Percentiles rank a stretch among this genome's conserved stretches.
phyloP scores from a whole-genome alignment of 2,797 vertebrate species.

The Brachymystax lenok region DNA sequence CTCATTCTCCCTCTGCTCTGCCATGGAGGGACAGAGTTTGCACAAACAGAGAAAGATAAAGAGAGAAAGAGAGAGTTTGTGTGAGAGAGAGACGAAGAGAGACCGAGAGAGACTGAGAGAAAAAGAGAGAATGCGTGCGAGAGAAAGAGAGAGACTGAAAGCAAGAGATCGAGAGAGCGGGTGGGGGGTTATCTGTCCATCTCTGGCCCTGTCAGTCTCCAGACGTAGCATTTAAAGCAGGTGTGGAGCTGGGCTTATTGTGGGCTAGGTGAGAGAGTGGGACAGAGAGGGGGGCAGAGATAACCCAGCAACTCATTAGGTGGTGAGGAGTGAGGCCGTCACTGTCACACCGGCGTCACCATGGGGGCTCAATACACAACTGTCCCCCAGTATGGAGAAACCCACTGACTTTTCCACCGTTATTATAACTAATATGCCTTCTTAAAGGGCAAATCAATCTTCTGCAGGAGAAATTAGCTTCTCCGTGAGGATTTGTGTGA shows the following conservation, averaged over 20 bases:
- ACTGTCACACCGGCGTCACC: slow-evolving; percentile 49
- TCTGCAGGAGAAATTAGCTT: slow-evolving; percentile 63
- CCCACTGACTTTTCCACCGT: slow-evolving; percentile 32
- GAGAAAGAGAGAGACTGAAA: slow-evolving; percentile 6
- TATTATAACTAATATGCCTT: slow-evolving; percentile 49
- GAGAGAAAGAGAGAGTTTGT: too few relatives aligned
- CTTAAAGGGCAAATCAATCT: slow-evolving; percentile 74
- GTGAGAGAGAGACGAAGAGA: too few relatives aligned
- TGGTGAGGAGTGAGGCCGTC: slow-evolving; percentile 76
- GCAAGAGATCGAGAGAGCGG: slow-evolving; percentile 31
- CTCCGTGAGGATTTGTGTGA: slow-evolving; percentile 33
- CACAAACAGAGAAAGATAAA: background rate
- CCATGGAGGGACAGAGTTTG: background rate
- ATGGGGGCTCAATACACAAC: slow-evolving; percentile 32
- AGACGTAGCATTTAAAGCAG: slow-evolving; percentile 75
- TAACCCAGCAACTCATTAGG: slow-evolving; percentile 74
- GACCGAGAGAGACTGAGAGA: too few relatives aligned
- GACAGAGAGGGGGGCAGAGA: slow-evolving; percentile 56
- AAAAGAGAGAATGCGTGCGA: too few relatives aligned
- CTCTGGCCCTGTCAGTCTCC: slow-evolving; percentile 59
- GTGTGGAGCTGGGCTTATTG: slow-evolving; percentile 64
- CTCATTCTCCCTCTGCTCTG: background rate
- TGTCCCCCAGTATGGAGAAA: background rate
- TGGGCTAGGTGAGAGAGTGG: slow-evolving; percentile 21
- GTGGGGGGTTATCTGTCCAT: slow-evolving; percentile 67